These are phyloP conservation scores for Microplitis mediator DNA, from an alignment of 1,140 invertebrate genomes.

Conservation along the genomic window DNA sequence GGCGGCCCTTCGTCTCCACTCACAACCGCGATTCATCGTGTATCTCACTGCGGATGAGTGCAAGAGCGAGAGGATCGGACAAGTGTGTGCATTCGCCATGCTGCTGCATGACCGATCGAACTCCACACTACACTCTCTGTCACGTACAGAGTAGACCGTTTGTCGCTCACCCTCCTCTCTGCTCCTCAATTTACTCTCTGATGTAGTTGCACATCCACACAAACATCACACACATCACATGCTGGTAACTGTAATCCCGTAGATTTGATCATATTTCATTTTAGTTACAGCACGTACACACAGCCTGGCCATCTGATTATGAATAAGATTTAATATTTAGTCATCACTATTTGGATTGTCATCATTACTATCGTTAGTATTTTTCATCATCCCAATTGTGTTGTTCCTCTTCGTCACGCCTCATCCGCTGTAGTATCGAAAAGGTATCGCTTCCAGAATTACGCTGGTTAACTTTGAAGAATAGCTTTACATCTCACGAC, in stretches of 20 bases:
- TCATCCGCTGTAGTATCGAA: too few species aligned
- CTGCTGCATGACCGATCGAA: constrained; percentile 26
- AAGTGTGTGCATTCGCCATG: constrained; percentile 19
- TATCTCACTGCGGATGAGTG: constrained; percentile 11
- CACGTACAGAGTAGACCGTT: constrained; percentile 33
- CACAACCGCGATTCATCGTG: constrained; percentile 14
- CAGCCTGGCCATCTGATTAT: too few species aligned
- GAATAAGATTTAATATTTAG: too few species aligned
- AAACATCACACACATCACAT: too few species aligned
- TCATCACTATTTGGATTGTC: too few species aligned
- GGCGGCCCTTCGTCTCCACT: constrained; percentile 7
- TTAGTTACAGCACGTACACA: too few species aligned
- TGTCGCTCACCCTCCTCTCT: constrained; percentile 28
- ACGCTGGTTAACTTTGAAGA: too few species aligned
- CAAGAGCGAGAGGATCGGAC: background rate
- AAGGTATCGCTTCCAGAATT: too few species aligned
- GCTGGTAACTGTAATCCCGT: too few species aligned
- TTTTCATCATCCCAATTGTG: background rate
- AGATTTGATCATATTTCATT: too few species aligned
- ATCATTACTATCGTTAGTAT: background rate
- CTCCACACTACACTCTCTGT: constrained; percentile 33
- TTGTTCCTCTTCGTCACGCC: background rate
- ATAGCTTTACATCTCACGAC: too few species aligned
- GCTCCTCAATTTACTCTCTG: background rate
- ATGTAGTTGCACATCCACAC: too few species aligned